A percentile compares a stretch with the other conserved stretches of the same genome.
These are phyloP conservation scores for Anarsia innoxiella DNA, from an alignment of 2,888 invertebrate genomes.

Conservation along the genomic window DNA sequence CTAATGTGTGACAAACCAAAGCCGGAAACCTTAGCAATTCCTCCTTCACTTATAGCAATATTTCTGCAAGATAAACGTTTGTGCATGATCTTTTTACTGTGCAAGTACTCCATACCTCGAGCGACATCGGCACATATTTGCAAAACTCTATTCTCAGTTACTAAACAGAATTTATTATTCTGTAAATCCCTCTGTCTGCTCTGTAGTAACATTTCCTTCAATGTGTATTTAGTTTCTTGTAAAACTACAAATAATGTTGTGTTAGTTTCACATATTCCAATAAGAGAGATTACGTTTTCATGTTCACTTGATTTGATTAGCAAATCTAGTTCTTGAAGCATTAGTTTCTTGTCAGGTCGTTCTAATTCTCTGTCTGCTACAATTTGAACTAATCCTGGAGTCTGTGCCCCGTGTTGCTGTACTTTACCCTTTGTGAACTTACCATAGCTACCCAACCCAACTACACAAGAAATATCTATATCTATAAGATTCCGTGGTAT, in stretches of 20 bases:
- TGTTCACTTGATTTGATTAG: conserved; percentile 81
- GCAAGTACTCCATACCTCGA: conserved; percentile 82
- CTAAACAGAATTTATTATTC: conserved; percentile 73
- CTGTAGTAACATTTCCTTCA: conserved; percentile 82
- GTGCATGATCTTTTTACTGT: conserved; percentile 81
- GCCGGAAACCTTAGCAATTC: conserved; percentile 82
- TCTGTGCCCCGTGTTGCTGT: conserved; percentile 74
- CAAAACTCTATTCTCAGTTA: conserved; percentile 78
- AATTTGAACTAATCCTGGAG: conserved; percentile 77
- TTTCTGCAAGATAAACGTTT: conserved; percentile 83
- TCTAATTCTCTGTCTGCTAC: conserved; percentile 75
- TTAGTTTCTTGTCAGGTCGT: conserved; percentile 67
- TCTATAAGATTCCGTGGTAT: conserved; percentile 82
- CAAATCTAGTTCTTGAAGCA: conserved; percentile 82
- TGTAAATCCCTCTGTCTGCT: conserved; percentile 70
- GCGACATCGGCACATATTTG: conserved; percentile 80
- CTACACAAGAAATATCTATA: conserved; percentile 79
- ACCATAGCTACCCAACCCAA: conserved; percentile 86
- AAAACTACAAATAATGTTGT: conserved; percentile 84
- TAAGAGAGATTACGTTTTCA: conserved; percentile 81
- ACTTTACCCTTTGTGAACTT: conserved; percentile 83
- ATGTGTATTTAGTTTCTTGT: conserved; percentile 78
- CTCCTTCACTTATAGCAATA: conserved; percentile 78
- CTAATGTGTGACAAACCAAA: conserved; percentile 83
- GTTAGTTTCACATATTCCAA: conserved; percentile 86